Base-by-base conservation (phyloP, 2,888 invertebrate genomes). In the Melanchra persicariae region DNA sequence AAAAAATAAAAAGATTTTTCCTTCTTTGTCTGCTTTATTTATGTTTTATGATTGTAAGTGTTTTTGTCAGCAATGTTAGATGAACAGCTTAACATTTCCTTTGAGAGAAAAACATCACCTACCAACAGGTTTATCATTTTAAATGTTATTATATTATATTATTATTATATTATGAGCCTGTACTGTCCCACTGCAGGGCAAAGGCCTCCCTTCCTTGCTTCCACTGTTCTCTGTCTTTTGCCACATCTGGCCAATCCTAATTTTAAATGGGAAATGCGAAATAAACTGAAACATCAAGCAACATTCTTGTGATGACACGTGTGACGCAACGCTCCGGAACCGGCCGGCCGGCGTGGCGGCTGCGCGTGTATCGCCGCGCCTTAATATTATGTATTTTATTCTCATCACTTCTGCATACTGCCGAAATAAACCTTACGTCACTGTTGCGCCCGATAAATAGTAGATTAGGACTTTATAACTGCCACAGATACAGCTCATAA, bases 351-450 rank as follows among this genome's bases (percentile, higher is more conserved):
- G 52, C 71, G 58, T 59, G 47, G 74, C 51, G 77, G 73, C 74
- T 52, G 61, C 81, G 76, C 72, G 83, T 83, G 79, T 82, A 80
- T 78, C 82, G 83, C 81, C 83, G 79, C 82, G 82, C 84, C 85
- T 83, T 80, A 70, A 84, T 87, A 86, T 87, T 86, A 81, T 84
- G 78, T 86, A 81, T 86, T 83, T 84, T 77, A 85, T 85, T 83
- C 81, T 83, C 86, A 85, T 85, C 83, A 86, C 81, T 87, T 81
- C 79, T 83, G 82, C 83, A 86, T 87, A 86, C 77, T 70, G 80
- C 88, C 85, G 77, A 91, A 92, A 92, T 92, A 91, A 88, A 85
- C 74, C 80, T 92, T 87, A 91, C 91, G 90, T 91, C 90, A 92
- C 74, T 75, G 67, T 52, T 78, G 74, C 66, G 76, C 67, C 51